A percentile compares a stretch with the other conserved stretches of the same genome.
Conservation (phyloP, 2,113 vertebrate species). For the Microtus oregoni region DNA sequence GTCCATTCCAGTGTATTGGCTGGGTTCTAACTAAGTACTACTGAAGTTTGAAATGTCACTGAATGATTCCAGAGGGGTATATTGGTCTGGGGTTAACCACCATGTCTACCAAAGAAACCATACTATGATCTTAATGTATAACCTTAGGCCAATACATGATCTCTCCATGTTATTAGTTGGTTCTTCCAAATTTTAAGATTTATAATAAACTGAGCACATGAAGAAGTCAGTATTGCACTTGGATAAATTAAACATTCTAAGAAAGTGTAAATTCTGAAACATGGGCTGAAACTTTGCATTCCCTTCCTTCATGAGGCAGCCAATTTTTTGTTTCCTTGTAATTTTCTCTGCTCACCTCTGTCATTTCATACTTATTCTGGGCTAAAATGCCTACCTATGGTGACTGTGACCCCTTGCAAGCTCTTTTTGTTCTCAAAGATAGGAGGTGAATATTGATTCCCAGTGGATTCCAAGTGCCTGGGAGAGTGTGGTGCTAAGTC, state of each 20-base stretch:
- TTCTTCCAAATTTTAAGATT: not conserved
- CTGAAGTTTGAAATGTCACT: not conserved
- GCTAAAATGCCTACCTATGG: not conserved
- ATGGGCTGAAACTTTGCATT: not conserved
- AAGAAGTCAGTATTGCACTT: not conserved
- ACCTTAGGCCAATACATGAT: not conserved
- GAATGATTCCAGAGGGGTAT: not conserved
- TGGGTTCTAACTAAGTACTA: conserved; percentile 53
- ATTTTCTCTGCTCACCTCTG: not conserved
- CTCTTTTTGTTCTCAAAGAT: not conserved
- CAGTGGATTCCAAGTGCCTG: not conserved
- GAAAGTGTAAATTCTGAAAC: not conserved
- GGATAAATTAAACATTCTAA: not conserved
- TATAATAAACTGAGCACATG: conserved; percentile 7
- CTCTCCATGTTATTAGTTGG: not conserved
- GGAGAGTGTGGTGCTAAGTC: not conserved
- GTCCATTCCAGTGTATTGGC: conserved; percentile 42
- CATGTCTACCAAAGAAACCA: not conserved
- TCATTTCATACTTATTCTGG: not conserved
- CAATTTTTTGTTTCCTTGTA: not conserved
- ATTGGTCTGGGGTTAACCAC: not conserved
- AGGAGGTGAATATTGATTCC: not conserved
- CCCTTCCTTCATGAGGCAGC: too few relatives aligned
- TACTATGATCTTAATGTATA: not conserved
- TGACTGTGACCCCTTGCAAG: not conserved